Conservation (phyloP, 2,113 vertebrate genomes). For the Hydropotes inermis region DNA sequence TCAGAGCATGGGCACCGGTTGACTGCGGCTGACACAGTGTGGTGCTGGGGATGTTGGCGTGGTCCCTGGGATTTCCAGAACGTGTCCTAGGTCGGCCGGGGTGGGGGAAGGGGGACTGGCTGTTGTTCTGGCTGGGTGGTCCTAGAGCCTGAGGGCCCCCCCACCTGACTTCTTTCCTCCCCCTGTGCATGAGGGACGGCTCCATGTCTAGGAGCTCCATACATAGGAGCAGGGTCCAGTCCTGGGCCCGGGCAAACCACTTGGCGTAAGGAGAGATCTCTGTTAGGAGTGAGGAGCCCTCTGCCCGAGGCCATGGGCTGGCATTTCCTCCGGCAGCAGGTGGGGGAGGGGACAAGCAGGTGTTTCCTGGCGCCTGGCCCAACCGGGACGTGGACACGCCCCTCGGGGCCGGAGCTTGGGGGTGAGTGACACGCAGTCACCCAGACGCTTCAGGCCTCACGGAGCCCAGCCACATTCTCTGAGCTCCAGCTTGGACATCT, state of each 20-base stretch:
- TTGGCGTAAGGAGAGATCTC: background rate
- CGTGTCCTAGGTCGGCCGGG: rapidly evolving
- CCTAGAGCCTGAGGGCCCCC: background rate
- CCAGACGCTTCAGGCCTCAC: background rate
- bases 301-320: background rate
- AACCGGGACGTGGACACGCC: background rate
- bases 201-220: background rate
- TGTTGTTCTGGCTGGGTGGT: background rate
- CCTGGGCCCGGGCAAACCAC: background rate
- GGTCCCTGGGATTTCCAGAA: background rate
- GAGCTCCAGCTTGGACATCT: background rate
- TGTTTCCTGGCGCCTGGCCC: background rate
- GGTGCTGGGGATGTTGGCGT: background rate
- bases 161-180: background rate
- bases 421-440: background rate
- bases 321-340: slow-evolving; percentile 20
- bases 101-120: background rate
- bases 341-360: slow-evolving; percentile 36
- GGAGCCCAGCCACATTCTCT: slow-evolving; percentile 30
- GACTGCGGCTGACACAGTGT: background rate
- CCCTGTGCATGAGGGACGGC: background rate
- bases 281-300: background rate
- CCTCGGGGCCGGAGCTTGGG: background rate
- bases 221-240: background rate
- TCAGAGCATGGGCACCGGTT: background rate